Base-by-base conservation (phyloP, 2,113 vertebrate species). In the Nothobranchius kuhntae region DNA sequence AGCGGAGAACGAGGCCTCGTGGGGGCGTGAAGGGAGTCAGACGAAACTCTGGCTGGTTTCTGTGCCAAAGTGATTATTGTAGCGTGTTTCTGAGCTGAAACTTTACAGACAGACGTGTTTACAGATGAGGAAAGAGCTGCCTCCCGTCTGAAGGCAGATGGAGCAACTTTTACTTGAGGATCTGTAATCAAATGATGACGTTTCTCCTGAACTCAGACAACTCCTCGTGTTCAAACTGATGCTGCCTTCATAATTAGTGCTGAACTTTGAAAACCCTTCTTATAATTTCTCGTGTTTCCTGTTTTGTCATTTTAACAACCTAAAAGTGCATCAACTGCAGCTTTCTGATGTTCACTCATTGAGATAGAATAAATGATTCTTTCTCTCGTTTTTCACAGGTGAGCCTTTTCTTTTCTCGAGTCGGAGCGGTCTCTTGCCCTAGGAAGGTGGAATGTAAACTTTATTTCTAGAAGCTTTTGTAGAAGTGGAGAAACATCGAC, bases 71-170 rank as follows among this genome's bases (percentile, higher is more conserved):
- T 59, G 71, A 76, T 70, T 71, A 53, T 51, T 35, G 61, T 42
- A 55, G 42, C 63, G 47, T 65, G 57, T 72, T 75, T 80, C 58
- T 57, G 73, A 50, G 53, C 6, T 24, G 61, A 63, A 71, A 77
- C 44, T 75, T 76, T 59, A 58, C 30, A 71, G 62, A 65, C 63
- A 42, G 75, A 5, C 38, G n/a, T 63, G 79, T 82, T 77, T 65
- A 66, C 62, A 73, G 61, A 40, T 61, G 59, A 61, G 63, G 62
- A 65, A 40, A 73, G 26, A 45, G 52, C 21, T 53, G 57, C 40
- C 55, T 72, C 53, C 64, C 26, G 61, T 71, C 68, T 68, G 65
- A 60, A 44, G 24, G 58, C 66, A 70, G n/a, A 66, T 51, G n/a
- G 24, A 45, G 61, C 13, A 73, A 21, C 55, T 38, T 9, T 56